Evolutionary conservation across 2,113 vertebrate species (phyloP), one percentile per base, ranked within the genome.

Genomic region (Halcyon malimbica): DNA sequence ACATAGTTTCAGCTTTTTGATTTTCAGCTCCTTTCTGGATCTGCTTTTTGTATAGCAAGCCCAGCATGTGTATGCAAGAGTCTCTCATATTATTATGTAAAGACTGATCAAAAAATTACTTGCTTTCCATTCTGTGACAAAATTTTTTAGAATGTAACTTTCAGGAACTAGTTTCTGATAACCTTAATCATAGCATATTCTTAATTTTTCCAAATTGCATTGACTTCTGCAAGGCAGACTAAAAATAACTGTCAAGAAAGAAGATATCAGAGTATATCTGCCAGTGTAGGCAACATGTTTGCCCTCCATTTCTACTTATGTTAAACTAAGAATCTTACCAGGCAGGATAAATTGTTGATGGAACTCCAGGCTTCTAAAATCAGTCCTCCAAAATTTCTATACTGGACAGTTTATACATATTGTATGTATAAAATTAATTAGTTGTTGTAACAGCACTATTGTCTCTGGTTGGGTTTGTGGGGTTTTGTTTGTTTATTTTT

Each of bases 211-310:
- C 28, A 65, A 78, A 78, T 37, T 70, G 1, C 19, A 37, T 24
- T 57, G 31, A 83, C 4, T 78, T 83, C 24, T 73, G 3, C 26
- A 78, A 70, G 21, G 12, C 16, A 75, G 20, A 31, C 3, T 44
- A 9, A 42, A 83, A 88, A 62, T 51, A 59, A 46, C 9, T 82
- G 6, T 5, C 31, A 83, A 48, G 20, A 86, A 79, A 67, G 26
- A 79, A 41, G 8, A 19, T 68, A 48, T 35, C 33, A 37, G n/a
- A 56, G 73, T 46, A 48, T 4, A 51, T 13, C 23, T 73, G 20
- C 14, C 29, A 25, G 5, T 14, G 14, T 21, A 50, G 18, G 8
- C 23, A 77, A n/a, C 0, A 41, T 37, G 0, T 57, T 83, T 80
- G 2, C 21, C 16, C 8, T 51, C 18, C 53, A 17, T 82, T 75